Percentiles rank a stretch among this genome's conserved stretches.
Conservation (phyloP, 2,113 vertebrate species). For the Indri indri region DNA sequence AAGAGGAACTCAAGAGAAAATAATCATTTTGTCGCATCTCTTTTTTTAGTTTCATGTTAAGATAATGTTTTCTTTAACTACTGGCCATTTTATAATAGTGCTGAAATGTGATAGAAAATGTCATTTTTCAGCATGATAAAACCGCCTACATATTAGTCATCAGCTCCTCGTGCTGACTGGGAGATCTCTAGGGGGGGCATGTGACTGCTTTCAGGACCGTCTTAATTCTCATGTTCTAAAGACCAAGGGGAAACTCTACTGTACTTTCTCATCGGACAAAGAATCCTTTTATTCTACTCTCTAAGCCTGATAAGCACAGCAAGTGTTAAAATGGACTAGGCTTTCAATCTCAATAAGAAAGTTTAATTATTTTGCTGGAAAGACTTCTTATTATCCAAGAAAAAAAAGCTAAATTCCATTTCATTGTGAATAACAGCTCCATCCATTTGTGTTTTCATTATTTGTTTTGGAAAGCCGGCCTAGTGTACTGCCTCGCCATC, state of each 20-base stretch:
- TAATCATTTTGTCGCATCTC: not conserved
- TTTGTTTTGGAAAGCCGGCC: not conserved
- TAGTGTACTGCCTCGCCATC: not conserved
- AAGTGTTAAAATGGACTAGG: not conserved
- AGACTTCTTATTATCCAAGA: not conserved
- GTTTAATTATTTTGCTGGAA: not conserved
- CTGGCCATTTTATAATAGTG: not conserved
- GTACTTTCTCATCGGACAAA: not conserved
- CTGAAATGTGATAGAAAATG: conserved; percentile 34
- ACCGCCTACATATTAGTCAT: not conserved
- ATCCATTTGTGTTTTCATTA: not conserved
- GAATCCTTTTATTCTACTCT: not conserved
- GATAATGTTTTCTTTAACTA: conserved; percentile 38
- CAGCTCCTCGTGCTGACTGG: not conserved
- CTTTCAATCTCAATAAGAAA: not conserved
- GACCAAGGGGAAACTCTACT: not conserved
- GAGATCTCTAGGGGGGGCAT: not conserved
- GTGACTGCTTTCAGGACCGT: not conserved
- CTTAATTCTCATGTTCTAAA: not conserved
- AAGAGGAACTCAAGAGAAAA: conserved; percentile 6
- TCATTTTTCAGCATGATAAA: not conserved
- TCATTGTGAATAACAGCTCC: not conserved
- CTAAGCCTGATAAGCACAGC: not conserved
- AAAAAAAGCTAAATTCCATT: not conserved
- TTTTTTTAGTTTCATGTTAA: conserved; percentile 15